phyloP scores from a whole-genome alignment of 2,797 vertebrate species.

The Macropus fuliginosus region DNA sequence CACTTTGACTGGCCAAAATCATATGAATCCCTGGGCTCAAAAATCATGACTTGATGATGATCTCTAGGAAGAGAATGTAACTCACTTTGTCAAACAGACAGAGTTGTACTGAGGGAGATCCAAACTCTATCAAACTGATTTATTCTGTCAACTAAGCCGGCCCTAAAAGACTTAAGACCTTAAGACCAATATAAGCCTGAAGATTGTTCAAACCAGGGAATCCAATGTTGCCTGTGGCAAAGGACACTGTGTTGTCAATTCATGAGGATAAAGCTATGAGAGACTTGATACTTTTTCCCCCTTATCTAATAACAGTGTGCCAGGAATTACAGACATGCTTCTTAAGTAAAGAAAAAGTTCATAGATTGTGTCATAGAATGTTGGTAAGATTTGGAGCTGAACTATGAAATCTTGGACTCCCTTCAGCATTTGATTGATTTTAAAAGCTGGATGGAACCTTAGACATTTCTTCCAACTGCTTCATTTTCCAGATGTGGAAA shows the following conservation, averaged over 20 bases:
- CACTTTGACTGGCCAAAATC: neutral
- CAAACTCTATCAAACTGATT: neutral
- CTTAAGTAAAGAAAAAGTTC: slow-evolving; percentile 4
- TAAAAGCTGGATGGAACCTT: neutral
- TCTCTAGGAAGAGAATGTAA: neutral
- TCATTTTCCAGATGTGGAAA: slow-evolving; percentile 3
- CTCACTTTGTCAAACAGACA: neutral
- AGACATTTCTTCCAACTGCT: neutral
- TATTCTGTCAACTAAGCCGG: neutral
- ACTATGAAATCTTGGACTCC: slow-evolving; percentile 28
- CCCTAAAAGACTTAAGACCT: slow-evolving; percentile 6
- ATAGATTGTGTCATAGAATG: neutral
- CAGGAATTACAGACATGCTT: neutral
- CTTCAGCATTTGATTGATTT: neutral
- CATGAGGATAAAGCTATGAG: neutral
- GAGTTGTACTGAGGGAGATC: neutral
- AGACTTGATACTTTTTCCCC: neutral
- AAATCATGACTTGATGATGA: neutral
- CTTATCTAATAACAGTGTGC: neutral
- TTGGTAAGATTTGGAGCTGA: neutral
- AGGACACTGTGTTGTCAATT: slow-evolving; percentile 3
- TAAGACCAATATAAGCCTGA: neutral
- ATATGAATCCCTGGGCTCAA: neutral
- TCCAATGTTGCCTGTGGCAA: slow-evolving; percentile 3
- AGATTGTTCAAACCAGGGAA: neutral